Evolutionary conservation across 2,797 vertebrate species (phyloP).

Genomic region (Muscicapa comitata): DNA sequence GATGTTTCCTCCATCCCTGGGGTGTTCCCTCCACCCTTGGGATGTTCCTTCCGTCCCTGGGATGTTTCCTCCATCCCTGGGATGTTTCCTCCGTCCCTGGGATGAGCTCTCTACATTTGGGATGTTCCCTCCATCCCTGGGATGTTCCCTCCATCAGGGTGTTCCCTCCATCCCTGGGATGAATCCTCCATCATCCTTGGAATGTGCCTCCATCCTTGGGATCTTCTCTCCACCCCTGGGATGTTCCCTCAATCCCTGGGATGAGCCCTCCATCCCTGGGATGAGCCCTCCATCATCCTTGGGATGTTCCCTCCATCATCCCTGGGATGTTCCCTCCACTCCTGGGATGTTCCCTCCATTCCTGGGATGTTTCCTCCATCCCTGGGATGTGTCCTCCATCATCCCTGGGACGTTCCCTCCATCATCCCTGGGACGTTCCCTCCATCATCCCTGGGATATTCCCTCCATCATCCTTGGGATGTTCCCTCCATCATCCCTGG

Average conservation of each 20-base stretch:
- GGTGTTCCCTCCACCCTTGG: background rate
- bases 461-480: background rate
- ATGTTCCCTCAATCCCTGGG: background rate
- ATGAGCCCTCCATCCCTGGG: background rate
- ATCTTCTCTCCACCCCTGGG: too few species aligned
- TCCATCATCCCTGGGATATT: too few species aligned
- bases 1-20: background rate
- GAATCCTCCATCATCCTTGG: background rate
- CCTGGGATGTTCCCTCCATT: background rate
- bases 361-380: background rate
- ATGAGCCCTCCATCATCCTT: background rate
- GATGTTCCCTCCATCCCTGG: background rate
- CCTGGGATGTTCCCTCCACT: too few species aligned
- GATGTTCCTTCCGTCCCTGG: background rate
- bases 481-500: too few species aligned
- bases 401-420: rapidly evolving
- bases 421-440: background rate
- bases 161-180: background rate
- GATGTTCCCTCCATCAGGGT: background rate
- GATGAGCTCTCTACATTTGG: background rate
- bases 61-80: background rate
- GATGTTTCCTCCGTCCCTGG: background rate
- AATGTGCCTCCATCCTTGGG: background rate
- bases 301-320: background rate
- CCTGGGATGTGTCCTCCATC: background rate